Conservation (phyloP, 2,113 vertebrate genomes). For the Prietella phreatophila region DNA sequence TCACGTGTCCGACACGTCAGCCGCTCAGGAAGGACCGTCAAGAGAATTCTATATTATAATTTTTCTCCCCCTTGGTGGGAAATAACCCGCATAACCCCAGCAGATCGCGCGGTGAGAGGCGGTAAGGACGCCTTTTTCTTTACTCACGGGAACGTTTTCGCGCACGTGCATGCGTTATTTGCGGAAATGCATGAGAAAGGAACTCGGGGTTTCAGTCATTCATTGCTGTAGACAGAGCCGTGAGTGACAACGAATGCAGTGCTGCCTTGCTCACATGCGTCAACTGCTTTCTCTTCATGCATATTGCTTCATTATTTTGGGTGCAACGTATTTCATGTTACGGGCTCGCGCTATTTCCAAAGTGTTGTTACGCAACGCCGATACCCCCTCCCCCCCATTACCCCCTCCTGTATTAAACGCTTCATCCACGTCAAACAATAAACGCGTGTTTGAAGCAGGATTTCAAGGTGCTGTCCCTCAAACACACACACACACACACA, state of each 20-base stretch:
- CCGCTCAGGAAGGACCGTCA: slow-evolving; percentile 67
- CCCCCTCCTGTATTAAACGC: neutral
- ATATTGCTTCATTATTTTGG: neutral
- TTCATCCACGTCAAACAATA: neutral
- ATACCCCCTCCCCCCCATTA: too few species aligned
- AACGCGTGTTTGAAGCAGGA: neutral
- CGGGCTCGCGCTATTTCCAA: neutral
- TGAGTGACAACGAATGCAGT: slow-evolving; percentile 30
- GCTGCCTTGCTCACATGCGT: slow-evolving; percentile 31
- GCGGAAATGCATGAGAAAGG: slow-evolving; percentile 27
- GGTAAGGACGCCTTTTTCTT: slow-evolving; percentile 55
- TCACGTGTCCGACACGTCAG: slow-evolving; percentile 67
- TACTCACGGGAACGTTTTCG: neutral
- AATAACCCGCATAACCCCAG: slow-evolving; percentile 50
- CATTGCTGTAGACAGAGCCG: slow-evolving; percentile 31
- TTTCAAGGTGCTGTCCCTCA: neutral
- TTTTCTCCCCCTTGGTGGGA: slow-evolving; percentile 56
- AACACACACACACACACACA: too few species aligned
- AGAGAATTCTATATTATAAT: slow-evolving; percentile 56
- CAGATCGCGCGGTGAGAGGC: slow-evolving; percentile 49
- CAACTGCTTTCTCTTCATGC: neutral
- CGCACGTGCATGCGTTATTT: slow-evolving; percentile 42
- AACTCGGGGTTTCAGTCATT: slow-evolving; percentile 6
- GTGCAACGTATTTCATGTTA: neutral
- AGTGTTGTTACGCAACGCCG: slow-evolving; percentile 11